These are phyloP conservation scores for Rousettus leschenaultii DNA, from an alignment of 2,113 vertebrate genomes.

Conservation along the genomic window DNA sequence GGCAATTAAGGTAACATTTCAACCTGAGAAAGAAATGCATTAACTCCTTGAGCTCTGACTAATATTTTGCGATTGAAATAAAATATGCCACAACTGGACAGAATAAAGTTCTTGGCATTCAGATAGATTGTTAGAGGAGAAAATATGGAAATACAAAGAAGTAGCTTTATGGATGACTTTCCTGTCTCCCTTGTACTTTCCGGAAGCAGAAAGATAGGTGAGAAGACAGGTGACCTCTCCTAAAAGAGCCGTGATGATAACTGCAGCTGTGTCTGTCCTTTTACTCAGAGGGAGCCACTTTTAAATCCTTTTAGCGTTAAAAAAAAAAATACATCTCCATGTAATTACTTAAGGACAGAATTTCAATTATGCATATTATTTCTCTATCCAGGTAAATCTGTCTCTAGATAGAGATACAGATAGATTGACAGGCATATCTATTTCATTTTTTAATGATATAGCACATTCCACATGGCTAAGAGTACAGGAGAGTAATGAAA, in stretches of 20 bases:
- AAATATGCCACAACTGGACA: not conserved
- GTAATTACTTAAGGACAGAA: not conserved
- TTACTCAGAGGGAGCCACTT: not conserved
- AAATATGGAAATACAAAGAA: not conserved
- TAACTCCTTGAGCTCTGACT: conserved; percentile 52
- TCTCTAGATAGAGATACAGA: not conserved
- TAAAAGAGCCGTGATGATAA: not conserved
- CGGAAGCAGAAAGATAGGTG: not conserved
- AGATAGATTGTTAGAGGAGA: not conserved
- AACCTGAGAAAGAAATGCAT: conserved; percentile 24
- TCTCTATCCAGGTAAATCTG: not conserved
- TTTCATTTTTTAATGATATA: not conserved
- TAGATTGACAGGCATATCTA: not conserved
- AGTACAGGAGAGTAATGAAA: not conserved
- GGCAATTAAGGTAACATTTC: conserved; percentile 66
- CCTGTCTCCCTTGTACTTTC: not conserved
- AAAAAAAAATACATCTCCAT: not conserved
- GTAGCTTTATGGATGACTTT: not conserved
- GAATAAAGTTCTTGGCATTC: not conserved
- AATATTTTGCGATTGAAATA: not conserved
- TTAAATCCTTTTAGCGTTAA: not conserved
- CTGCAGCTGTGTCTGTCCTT: not conserved
- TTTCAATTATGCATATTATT: not conserved
- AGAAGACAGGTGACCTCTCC: not conserved
- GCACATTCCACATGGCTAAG: not conserved